Percentiles rank a stretch among this genome's conserved stretches.
Evolutionary conservation across 2,797 vertebrate species (phyloP).

Genomic region (Mus spretus): DNA sequence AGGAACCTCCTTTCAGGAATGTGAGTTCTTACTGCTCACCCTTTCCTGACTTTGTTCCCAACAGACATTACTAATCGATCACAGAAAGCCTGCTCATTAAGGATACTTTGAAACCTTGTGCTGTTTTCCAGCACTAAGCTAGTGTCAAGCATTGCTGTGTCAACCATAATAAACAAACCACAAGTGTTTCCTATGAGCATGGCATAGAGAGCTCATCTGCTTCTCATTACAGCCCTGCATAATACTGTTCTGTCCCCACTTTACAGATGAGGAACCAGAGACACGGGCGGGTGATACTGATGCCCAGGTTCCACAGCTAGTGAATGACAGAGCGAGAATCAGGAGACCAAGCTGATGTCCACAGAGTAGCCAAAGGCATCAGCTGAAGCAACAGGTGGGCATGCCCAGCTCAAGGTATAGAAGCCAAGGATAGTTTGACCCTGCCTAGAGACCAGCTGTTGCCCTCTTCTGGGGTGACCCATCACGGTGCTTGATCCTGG

Average conservation of each 20-base stretch:
- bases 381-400: neutral
- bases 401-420: neutral
- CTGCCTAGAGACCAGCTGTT: neutral
- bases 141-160: neutral
- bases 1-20: neutral
- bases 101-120: neutral
- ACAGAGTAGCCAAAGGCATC: fast-evolving
- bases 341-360: neutral
- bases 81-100: neutral
- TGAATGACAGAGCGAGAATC: neutral
- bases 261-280: neutral
- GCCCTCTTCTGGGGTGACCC: neutral
- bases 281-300: fast-evolving
- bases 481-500: neutral
- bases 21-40: neutral
- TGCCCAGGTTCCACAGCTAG: neutral
- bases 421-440: neutral
- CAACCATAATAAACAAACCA: neutral
- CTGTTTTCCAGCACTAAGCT: neutral
- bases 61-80: neutral
- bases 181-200: neutral
- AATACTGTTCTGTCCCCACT: neutral
- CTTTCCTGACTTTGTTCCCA: neutral
- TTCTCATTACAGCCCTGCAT: neutral
- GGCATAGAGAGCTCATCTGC: neutral